Conservation (phyloP, 2,888 invertebrate genomes). For the Metellina segmentata region DNA sequence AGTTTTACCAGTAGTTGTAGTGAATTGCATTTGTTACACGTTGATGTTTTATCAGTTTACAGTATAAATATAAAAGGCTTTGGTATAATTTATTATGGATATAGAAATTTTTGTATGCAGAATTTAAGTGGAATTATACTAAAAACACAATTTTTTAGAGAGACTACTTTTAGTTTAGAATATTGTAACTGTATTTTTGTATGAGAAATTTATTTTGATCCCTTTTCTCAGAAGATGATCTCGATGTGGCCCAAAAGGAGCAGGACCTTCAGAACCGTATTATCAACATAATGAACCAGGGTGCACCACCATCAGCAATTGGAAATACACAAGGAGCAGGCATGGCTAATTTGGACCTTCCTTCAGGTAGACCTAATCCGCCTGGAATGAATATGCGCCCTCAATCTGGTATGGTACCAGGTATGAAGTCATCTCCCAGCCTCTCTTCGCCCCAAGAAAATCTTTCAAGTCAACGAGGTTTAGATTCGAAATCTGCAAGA, state of each 20-base stretch:
- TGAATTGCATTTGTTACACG: not conserved
- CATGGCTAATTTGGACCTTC: not conserved
- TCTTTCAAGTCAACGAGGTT: not conserved
- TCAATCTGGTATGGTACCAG: conserved; percentile 36
- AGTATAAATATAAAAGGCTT: no score
- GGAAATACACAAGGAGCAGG: no score
- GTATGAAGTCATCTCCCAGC: conserved; percentile 40
- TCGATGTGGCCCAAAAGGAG: conserved; percentile 71
- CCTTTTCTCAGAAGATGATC: conserved; percentile 58
- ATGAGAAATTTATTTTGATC: not conserved
- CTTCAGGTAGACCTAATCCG: conserved; percentile 22
- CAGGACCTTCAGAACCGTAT: conserved; percentile 77
- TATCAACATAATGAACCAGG: conserved; percentile 75
- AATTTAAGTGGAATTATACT: not conserved
- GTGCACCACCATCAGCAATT: conserved; percentile 37
- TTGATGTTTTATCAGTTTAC: not conserved
- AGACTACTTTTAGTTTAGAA: not conserved
- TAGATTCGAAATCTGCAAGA: conserved; percentile 19
- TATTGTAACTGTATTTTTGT: not conserved
- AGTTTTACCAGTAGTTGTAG: not conserved
- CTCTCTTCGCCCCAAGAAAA: conserved; percentile 5
- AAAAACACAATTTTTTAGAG: not conserved
- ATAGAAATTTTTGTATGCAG: not conserved
- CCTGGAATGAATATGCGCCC: conserved; percentile 15
- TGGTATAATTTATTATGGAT: no score